phyloP scores from a whole-genome alignment of 2,888 invertebrate species.

The Furcula furcula region DNA sequence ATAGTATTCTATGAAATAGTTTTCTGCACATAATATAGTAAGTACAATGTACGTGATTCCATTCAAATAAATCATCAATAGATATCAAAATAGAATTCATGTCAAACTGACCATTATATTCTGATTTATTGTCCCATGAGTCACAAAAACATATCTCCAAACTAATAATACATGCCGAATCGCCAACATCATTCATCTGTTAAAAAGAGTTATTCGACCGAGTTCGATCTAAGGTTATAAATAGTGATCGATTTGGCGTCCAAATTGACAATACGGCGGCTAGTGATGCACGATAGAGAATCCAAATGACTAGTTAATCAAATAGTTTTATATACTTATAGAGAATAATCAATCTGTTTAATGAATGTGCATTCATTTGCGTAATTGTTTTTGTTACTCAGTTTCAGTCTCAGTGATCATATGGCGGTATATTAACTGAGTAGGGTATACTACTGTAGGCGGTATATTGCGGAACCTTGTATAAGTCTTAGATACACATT shows the following conservation, averaged over 20 bases:
- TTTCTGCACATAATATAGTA: too few species aligned
- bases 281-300: conserved; percentile 29
- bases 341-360: conserved; percentile 12
- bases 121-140: conserved; percentile 26
- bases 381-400: too few species aligned
- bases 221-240: conserved; percentile 52
- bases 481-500: too few species aligned
- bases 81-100: conserved; percentile 12
- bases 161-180: conserved; percentile 19
- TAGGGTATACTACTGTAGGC: too few species aligned
- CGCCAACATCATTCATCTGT: conserved; percentile 23
- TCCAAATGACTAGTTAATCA: conserved; percentile 14
- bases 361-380: conserved; percentile 10
- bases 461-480: too few species aligned
- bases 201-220: conserved; percentile 19
- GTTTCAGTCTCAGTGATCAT: too few species aligned
- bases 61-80: conserved; percentile 13
- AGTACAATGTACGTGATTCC: too few species aligned
- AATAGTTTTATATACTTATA: conserved; percentile 15
- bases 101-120: conserved; percentile 16
- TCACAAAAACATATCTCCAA: conserved; percentile 16
- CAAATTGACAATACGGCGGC: conserved; percentile 53
- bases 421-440: too few species aligned
- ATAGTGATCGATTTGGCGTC: conserved; percentile 73
- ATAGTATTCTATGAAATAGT: too few species aligned